Percentiles rank a stretch among this genome's conserved stretches.
Evolutionary conservation across 64 coral and sea anemone species (phyloP).

Genomic region (Cladopsammia gracilis): DNA sequence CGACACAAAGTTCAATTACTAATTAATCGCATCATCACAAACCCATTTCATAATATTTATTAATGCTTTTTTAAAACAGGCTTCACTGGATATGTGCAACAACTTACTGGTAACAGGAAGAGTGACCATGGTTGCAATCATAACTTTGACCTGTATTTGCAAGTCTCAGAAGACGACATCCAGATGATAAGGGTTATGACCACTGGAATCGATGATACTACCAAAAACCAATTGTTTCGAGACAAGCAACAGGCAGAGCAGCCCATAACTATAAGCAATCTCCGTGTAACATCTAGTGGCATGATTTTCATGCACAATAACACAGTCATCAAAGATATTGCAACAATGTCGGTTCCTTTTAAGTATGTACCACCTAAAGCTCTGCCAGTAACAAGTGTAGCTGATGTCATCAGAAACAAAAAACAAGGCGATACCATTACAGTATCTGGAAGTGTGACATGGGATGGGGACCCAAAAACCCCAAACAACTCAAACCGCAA

Average conservation of each 20-base stretch:
- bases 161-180: conserved; percentile 17
- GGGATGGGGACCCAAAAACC: too few species aligned
- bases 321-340: conserved; percentile 43
- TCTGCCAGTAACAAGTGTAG: conserved; percentile 16
- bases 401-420: conserved; percentile 42
- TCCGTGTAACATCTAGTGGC: conserved; percentile 4
- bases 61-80: too few species aligned
- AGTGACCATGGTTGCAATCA: too few species aligned
- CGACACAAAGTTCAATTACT: too few species aligned
- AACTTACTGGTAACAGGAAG: too few species aligned
- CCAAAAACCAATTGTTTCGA: conserved; percentile 7
- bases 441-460: background rate
- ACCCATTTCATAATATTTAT: too few species aligned
- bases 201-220: conserved; percentile 14
- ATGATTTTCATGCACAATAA: conserved; percentile 60
- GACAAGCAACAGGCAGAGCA: conserved; percentile 30
- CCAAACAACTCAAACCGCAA: conserved; percentile 4
- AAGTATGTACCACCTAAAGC: conserved; percentile 47
- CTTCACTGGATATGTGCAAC: too few species aligned
- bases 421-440: conserved; percentile 21
- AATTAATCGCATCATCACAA: too few species aligned
- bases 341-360: conserved; percentile 40
- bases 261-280: conserved; percentile 32
- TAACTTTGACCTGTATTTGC: conserved; percentile 44
- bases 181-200: conserved; percentile 38